Conservation (phyloP, 2,797 vertebrate genomes). For the Uromys caudimaculatus region DNA sequence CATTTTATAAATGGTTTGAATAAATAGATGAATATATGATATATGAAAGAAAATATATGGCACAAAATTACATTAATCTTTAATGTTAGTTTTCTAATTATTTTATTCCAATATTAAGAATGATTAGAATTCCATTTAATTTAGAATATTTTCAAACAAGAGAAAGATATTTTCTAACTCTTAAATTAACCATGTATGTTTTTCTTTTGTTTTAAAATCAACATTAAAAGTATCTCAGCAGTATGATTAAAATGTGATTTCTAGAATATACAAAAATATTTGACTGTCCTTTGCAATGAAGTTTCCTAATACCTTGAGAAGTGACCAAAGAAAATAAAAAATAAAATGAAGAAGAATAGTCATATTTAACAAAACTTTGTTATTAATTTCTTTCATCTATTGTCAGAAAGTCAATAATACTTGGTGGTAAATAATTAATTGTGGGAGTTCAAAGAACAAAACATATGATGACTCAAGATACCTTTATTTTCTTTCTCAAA, state of each 20-base stretch:
- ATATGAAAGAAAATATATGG: background rate
- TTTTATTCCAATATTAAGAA: slow-evolving; percentile 47
- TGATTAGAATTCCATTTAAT: slow-evolving; percentile 9
- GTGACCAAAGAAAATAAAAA: background rate
- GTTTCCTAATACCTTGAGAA: background rate
- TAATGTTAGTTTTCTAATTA: slow-evolving; percentile 1
- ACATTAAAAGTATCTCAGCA: background rate
- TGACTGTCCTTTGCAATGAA: background rate
- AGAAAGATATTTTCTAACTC: slow-evolving; percentile 57
- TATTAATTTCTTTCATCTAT: background rate
- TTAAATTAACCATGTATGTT: background rate
- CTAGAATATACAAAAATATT: background rate
- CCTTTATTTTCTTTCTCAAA: background rate
- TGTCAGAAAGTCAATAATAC: background rate
- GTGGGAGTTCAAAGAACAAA: background rate
- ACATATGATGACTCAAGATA: background rate
- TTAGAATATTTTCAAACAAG: slow-evolving; percentile 45
- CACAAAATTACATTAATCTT: slow-evolving; percentile 10
- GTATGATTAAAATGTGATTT: slow-evolving; percentile 64
- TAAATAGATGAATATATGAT: slow-evolving; percentile 4
- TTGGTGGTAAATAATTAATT: background rate
- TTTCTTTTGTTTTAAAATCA: background rate
- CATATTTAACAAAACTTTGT: background rate
- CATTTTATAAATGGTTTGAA: slow-evolving; percentile 10
- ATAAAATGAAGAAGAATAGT: background rate